Evolutionary conservation across 2,113 vertebrate genomes (phyloP).

Genomic region (Glaucidium brasilianum): DNA sequence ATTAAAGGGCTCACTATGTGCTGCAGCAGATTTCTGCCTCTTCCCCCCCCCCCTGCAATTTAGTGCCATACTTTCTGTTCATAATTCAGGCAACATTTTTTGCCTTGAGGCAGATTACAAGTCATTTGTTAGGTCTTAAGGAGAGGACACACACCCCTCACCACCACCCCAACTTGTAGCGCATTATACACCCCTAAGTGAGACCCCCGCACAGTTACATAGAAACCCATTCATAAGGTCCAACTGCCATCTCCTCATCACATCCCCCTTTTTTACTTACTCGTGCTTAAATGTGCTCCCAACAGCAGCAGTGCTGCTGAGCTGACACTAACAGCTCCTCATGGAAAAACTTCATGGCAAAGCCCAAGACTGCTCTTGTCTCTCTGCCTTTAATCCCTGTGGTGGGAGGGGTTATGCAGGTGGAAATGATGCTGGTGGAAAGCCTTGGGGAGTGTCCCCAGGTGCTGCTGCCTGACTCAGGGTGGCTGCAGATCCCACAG

Average conservation of each 20-base stretch:
- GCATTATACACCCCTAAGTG: rapidly evolving
- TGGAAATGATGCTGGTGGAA: background rate
- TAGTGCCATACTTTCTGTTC: background rate
- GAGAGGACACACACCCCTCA: no score
- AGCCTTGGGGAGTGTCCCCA: background rate
- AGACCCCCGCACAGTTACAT: background rate
- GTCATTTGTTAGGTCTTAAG: background rate
- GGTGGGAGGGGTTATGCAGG: background rate
- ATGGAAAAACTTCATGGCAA: rapidly evolving
- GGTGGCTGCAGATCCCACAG: background rate
- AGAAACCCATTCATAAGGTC: background rate
- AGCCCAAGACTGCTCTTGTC: rapidly evolving
- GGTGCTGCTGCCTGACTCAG: background rate
- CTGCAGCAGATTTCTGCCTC: background rate
- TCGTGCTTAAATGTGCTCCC: rapidly evolving
- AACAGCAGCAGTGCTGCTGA: background rate
- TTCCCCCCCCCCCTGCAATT: background rate
- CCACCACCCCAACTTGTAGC: no score
- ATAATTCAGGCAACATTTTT: background rate
- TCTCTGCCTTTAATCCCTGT: background rate
- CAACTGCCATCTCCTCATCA: background rate
- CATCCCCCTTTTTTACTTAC: background rate
- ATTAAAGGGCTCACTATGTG: rapidly evolving
- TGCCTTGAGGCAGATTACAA: background rate
- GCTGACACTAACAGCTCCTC: rapidly evolving